phyloP scores from a whole-genome alignment of 2,797 vertebrate species.

The Acrossocheilus fasciatus region DNA sequence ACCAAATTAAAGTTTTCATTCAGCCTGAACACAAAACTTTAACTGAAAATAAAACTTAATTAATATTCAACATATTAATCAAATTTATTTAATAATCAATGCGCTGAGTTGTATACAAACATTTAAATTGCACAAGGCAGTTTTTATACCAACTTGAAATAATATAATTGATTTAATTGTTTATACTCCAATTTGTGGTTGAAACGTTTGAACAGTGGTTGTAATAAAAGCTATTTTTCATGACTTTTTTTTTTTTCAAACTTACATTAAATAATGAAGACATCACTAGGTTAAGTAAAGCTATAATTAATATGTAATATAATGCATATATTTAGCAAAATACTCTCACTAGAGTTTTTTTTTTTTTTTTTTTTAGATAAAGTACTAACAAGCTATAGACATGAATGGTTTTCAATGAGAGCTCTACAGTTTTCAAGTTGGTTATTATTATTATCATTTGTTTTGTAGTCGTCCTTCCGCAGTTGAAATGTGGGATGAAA shows the following conservation, averaged over 20 bases:
- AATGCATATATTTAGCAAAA: neutral
- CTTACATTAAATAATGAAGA: neutral
- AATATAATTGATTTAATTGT: neutral
- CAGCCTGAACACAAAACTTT: neutral
- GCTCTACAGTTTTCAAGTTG: neutral
- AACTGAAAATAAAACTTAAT: neutral
- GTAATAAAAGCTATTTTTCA: neutral
- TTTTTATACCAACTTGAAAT: neutral
- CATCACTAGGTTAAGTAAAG: neutral
- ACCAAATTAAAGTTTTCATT: neutral
- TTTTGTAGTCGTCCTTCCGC: neutral
- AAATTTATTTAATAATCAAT: neutral
- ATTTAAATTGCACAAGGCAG: neutral
- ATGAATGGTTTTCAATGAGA: neutral
- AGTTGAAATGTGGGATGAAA: neutral
- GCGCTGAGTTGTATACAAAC: neutral
- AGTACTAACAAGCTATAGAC: neutral
- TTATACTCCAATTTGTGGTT: neutral
- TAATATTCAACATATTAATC: neutral
- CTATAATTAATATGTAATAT: neutral
- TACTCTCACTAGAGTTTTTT: too few species aligned
- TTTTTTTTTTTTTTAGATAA: too few species aligned
- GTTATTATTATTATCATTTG: too few species aligned
- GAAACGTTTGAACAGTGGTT: neutral
- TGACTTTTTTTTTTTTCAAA: neutral